Conservation (phyloP, 2,113 vertebrate genomes). For the Plecotus auritus region DNA sequence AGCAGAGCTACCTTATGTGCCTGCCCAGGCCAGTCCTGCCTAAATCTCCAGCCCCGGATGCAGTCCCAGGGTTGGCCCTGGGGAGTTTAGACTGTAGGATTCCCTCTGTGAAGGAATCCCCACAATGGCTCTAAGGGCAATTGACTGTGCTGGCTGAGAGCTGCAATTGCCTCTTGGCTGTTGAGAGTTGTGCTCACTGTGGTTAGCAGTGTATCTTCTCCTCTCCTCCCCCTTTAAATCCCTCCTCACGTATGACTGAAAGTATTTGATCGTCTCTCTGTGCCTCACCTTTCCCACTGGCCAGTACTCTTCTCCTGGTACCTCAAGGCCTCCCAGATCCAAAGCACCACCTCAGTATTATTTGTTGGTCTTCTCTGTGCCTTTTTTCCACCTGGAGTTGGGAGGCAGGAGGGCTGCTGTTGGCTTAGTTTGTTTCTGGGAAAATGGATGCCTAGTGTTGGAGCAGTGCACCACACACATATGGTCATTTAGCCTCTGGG, state of each 20-base stretch:
- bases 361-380: slow-evolving; percentile 58
- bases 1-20: slow-evolving; percentile 64
- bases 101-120: slow-evolving; percentile 8
- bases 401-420: slow-evolving; percentile 42
- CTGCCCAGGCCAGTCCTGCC: slow-evolving; percentile 58
- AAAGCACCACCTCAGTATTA: slow-evolving; percentile 52
- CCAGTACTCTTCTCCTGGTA: slow-evolving; percentile 43
- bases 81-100: background rate
- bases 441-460: background rate
- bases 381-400: slow-evolving; percentile 66
- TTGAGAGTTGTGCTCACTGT: background rate
- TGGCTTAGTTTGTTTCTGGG: slow-evolving; percentile 16
- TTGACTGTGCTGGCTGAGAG: background rate
- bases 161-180: background rate
- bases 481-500: background rate
- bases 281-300: slow-evolving; percentile 50
- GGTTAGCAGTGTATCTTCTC: background rate
- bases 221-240: background rate
- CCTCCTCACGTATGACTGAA: slow-evolving; percentile 7
- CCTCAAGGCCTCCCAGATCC: slow-evolving; percentile 53
- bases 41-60: slow-evolving; percentile 8
- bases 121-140: background rate
- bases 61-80: background rate
- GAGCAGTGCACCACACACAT: background rate
- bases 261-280: slow-evolving; percentile 32